Conservation (phyloP, 2,888 invertebrate species). For the Troides helena region DNA sequence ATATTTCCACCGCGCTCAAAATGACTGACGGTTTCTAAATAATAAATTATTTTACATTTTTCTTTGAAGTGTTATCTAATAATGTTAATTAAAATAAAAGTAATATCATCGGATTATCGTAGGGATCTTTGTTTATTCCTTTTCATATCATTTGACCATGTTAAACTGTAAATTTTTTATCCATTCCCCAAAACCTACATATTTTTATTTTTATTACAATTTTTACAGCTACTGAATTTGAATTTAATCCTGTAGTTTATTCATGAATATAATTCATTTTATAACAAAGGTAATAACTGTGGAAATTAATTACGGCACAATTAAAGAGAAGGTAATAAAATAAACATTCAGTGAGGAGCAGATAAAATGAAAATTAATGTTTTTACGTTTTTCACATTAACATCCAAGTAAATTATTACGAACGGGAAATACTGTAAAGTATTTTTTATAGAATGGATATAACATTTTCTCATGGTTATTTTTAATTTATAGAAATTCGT, state of each 20-base stretch:
- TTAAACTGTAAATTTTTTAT: no score
- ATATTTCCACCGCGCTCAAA: not conserved
- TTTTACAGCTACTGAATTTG: no score
- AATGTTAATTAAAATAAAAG: not conserved
- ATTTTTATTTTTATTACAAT: no score
- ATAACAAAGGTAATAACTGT: not conserved
- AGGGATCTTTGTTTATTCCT: no score
- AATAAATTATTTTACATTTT: not conserved
- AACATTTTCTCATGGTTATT: no score
- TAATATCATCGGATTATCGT: not conserved
- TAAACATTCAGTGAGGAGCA: slow-evolving; percentile 21
- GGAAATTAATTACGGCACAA: slow-evolving; percentile 20
- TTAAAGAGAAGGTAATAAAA: slow-evolving; percentile 24
- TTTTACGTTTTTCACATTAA: slow-evolving; percentile 7
- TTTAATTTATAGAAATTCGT: not conserved
- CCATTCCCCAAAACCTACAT: no score
- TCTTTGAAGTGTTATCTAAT: not conserved
- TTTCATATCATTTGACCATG: no score
- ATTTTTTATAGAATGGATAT: no score
- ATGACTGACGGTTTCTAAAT: no score
- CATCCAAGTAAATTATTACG: slow-evolving; percentile 15
- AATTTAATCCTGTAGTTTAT: no score
- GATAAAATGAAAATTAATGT: slow-evolving; percentile 25
- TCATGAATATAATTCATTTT: no score
- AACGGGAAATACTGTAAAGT: not conserved